These are phyloP conservation scores for Lasioglossum lativentre DNA, from an alignment of 2,888 invertebrate species.

Conservation along the genomic window DNA sequence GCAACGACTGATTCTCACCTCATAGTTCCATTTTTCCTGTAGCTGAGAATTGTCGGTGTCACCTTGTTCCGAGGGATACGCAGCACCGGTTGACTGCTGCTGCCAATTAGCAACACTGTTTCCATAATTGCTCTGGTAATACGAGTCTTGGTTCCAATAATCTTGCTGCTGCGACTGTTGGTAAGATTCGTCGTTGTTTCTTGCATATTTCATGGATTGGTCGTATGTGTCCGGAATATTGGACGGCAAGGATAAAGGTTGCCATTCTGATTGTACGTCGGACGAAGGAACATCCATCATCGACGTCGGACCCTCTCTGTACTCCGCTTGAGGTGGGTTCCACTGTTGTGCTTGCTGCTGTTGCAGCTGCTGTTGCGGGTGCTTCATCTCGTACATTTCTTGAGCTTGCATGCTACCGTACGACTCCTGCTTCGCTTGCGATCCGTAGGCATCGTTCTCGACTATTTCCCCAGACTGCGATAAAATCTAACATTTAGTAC, in stretches of 20 bases:
- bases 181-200: conserved; percentile 68
- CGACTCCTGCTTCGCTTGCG: conserved; percentile 46
- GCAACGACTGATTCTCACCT: conserved; percentile 74
- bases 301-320: conserved; percentile 74
- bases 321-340: conserved; percentile 70
- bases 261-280: conserved; percentile 78
- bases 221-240: conserved; percentile 76
- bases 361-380: conserved; percentile 71
- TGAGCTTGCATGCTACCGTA: conserved; percentile 47
- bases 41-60: conserved; percentile 78
- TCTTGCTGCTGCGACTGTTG: conserved; percentile 74
- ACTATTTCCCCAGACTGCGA: conserved; percentile 81
- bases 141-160: conserved; percentile 76
- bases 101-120: conserved; percentile 75
- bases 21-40: conserved; percentile 82
- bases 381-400: conserved; percentile 56
- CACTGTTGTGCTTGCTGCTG: conserved; percentile 73
- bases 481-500: background rate
- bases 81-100: conserved; percentile 66
- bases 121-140: conserved; percentile 74
- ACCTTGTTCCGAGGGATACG: conserved; percentile 74
- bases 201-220: conserved; percentile 69
- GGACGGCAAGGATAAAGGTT: conserved; percentile 75
- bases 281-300: conserved; percentile 74
- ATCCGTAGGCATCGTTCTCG: conserved; percentile 70